phyloP scores from a whole-genome alignment of 2,888 invertebrate genomes.

The Netelia virgata region DNA sequence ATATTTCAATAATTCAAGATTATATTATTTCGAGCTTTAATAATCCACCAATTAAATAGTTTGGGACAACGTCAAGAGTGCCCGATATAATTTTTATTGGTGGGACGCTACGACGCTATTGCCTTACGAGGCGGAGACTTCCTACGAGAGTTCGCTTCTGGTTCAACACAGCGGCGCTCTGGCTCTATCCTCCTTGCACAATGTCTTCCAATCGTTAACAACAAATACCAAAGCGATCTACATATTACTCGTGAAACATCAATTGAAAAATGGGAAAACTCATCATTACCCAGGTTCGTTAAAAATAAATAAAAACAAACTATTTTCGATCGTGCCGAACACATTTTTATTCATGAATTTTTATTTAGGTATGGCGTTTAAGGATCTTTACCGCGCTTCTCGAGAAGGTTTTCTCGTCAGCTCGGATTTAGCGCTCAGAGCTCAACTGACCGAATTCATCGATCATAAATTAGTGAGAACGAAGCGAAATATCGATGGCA shows the following conservation, averaged over 20 bases:
- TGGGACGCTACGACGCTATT: constrained; percentile 95
- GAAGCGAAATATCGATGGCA: constrained; percentile 92
- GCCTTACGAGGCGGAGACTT: constrained; percentile 94
- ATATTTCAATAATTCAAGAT: constrained; percentile 5
- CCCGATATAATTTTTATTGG: constrained; percentile 95
- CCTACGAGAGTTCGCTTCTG: constrained; percentile 93
- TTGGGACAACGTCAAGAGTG: constrained; percentile 95
- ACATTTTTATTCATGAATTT: constrained; percentile 51
- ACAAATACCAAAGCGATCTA: constrained; percentile 95
- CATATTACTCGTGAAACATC: constrained; percentile 92
- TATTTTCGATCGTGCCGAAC: not conserved
- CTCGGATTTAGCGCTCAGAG: constrained; percentile 95
- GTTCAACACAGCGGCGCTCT: constrained; percentile 92
- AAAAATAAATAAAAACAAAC: constrained; percentile 4
- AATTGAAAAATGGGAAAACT: constrained; percentile 91
- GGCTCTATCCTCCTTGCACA: constrained; percentile 93
- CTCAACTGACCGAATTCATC: constrained; percentile 97
- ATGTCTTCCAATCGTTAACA: constrained; percentile 96
- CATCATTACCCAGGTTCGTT: constrained; percentile 90
- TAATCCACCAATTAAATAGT: constrained; percentile 86
- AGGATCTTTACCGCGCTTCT: constrained; percentile 93
- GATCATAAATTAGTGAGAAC: constrained; percentile 96
- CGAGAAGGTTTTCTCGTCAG: constrained; percentile 96
- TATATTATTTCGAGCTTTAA: constrained; percentile 47
- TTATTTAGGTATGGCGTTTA: constrained; percentile 92